Percentiles rank a stretch among this genome's conserved stretches.
Conservation (phyloP, 2,888 invertebrate genomes). For the Idaea biselata region DNA sequence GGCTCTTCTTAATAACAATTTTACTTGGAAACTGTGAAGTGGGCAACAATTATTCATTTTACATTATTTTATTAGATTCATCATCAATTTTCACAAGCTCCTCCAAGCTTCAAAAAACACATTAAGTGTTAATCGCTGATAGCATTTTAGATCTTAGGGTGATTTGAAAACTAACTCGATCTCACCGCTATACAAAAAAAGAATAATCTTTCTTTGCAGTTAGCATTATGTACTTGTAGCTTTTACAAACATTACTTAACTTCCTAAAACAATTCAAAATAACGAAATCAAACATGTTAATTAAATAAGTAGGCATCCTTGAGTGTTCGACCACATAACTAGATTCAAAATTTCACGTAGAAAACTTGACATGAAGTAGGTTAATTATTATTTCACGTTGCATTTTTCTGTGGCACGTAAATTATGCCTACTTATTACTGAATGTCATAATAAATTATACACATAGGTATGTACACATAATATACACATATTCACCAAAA, state of each 20-base stretch:
- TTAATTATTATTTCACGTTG: constrained; percentile 1
- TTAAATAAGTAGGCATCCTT: not conserved
- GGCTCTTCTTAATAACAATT: no score
- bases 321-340: not conserved
- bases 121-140: no score
- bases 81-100: no score
- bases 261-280: not conserved
- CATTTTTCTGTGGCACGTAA: not conserved
- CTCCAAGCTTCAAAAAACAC: no score
- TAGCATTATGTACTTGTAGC: not conserved
- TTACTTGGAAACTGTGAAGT: no score
- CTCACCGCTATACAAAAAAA: no score
- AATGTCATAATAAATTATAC: not conserved
- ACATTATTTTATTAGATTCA: no score
- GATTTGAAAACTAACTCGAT: no score
- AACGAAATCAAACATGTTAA: not conserved
- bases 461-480: not conserved
- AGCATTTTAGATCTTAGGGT: no score
- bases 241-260: not conserved
- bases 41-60: no score
- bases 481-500: not conserved
- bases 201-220: no score
- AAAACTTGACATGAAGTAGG: not conserved
- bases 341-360: not conserved
- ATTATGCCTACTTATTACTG: not conserved